These are phyloP conservation scores for Echinometra lucunter DNA, from an alignment of 53 echinoderm and acorn worm species.

Conservation along the genomic window DNA sequence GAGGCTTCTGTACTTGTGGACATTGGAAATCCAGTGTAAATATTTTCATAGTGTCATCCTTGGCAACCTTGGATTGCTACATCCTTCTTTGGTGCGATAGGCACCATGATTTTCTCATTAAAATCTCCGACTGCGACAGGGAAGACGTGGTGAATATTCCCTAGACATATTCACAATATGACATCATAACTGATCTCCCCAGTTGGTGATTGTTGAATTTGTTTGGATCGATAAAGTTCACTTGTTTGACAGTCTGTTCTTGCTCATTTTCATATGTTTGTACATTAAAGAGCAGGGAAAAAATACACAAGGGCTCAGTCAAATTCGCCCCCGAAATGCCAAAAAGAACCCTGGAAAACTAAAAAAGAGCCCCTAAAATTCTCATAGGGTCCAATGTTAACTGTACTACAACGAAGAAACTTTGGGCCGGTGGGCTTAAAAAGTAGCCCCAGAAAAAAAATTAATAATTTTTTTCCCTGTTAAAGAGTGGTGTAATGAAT, in stretches of 20 bases:
- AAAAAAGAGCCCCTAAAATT: no score
- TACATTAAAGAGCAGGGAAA: no score
- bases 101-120: constrained; percentile 20
- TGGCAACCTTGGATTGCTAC: not conserved
- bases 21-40: constrained; percentile 1
- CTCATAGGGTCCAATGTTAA: no score
- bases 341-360: no score
- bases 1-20: no score
- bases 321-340: no score
- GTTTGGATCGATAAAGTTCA: not conserved
- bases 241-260: not conserved
- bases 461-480: no score
- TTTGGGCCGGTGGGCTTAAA: no score
- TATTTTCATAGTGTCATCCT: not conserved
- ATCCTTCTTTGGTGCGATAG: not conserved
- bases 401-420: no score
- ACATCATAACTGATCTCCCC: constrained; percentile 22
- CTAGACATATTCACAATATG: constrained; percentile 1
- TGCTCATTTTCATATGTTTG: not conserved
- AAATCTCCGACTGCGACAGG: not conserved
- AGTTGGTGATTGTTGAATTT: not conserved
- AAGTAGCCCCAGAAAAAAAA: no score
- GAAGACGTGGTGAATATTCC: not conserved
- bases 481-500: not conserved
- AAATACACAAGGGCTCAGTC: no score